Percentiles rank a stretch among this genome's conserved stretches.
phyloP scores from a whole-genome alignment of 2,113 vertebrate genomes.

The Oceanodroma tethys region DNA sequence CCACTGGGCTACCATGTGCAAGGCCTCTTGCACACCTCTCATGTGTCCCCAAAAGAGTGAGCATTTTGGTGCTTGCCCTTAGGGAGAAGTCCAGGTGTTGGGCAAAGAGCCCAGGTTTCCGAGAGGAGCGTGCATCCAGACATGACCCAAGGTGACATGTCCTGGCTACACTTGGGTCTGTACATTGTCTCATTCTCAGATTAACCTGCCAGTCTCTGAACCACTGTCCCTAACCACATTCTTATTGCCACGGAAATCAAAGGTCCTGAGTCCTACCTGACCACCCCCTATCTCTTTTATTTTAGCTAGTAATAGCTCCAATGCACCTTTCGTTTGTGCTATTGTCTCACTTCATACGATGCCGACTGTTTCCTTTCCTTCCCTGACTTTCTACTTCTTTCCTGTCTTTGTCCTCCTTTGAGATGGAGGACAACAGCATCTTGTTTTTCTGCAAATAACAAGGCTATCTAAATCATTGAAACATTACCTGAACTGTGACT shows the following conservation, averaged over 20 bases:
- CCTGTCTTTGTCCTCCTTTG: background rate
- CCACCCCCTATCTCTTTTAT: background rate
- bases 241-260: background rate
- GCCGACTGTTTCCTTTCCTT: background rate
- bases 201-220: background rate
- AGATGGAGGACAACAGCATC: background rate
- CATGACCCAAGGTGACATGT: background rate
- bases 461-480: background rate
- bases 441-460: slow-evolving; percentile 5
- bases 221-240: background rate
- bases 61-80: background rate
- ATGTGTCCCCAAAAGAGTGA: background rate
- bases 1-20: background rate
- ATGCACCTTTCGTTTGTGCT: background rate
- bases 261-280: background rate
- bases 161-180: background rate
- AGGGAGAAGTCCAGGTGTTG: background rate
- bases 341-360: background rate
- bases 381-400: background rate
- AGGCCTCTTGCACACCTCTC: background rate
- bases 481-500: background rate
- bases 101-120: background rate
- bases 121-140: background rate
- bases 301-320: background rate
- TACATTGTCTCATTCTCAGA: background rate